A percentile compares a stretch with the other conserved stretches of the same genome.
phyloP scores from a whole-genome alignment of 2,888 invertebrate genomes.

The Nomada lathburiana region DNA sequence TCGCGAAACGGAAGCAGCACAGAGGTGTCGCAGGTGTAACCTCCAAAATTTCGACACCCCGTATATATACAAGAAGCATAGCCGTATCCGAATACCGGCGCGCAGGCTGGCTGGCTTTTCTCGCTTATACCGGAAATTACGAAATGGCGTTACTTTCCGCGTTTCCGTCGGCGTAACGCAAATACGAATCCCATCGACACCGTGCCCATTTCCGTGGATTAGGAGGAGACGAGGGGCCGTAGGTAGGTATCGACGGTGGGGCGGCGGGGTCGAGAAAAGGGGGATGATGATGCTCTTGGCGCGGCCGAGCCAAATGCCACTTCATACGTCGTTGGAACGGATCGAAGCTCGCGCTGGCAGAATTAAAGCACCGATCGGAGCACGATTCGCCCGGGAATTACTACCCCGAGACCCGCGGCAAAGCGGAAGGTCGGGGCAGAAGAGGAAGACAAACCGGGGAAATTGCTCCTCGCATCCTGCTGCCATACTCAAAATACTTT shows the following conservation, averaged over 20 bases:
- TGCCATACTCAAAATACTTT: conserved; percentile 41
- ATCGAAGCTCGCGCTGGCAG: conserved; percentile 61
- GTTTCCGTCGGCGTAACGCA: conserved; percentile 75
- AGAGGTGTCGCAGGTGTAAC: neutral
- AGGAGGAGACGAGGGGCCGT: conserved; percentile 59
- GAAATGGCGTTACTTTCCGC: conserved; percentile 79
- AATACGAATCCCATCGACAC: conserved; percentile 76
- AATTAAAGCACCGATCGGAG: conserved; percentile 66
- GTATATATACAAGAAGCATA: conserved; percentile 8
- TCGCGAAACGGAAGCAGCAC: neutral
- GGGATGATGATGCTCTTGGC: conserved; percentile 37
- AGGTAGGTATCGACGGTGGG: neutral
- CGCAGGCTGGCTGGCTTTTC: conserved; percentile 63
- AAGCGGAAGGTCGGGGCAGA: neutral
- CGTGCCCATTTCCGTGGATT: conserved; percentile 75
- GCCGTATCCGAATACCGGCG: conserved; percentile 26
- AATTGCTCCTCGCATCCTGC: conserved; percentile 32
- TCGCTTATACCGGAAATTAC: conserved; percentile 77
- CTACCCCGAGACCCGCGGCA: conserved; percentile 35
- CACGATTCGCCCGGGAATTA: conserved; percentile 60
- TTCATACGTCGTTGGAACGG: conserved; percentile 63
- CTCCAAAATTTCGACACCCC: conserved; percentile 9
- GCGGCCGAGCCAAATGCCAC: conserved; percentile 60
- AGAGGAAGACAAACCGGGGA: conserved; percentile 54
- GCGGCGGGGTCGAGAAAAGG: conserved; percentile 38